Conservation (phyloP, 2,888 invertebrate genomes). For the Tubiluchus corallicola region DNA sequence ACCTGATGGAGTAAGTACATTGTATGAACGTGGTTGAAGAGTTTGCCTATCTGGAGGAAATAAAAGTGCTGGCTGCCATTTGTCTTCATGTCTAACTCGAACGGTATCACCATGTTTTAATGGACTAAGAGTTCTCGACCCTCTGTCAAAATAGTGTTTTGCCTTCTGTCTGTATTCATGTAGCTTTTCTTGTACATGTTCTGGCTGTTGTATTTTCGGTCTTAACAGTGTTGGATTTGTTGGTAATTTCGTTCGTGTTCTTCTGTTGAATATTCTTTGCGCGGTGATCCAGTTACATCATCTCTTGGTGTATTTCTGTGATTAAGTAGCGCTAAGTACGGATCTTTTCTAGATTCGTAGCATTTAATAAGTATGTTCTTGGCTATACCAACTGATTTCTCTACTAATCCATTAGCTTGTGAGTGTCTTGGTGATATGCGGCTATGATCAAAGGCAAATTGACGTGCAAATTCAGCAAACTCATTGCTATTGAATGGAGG, state of each 20-base stretch:
- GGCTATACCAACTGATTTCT: conserved; percentile 11
- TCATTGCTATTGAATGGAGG: conserved; percentile 11
- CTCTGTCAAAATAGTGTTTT: not conserved
- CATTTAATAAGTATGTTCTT: conserved; percentile 9
- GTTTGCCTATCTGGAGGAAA: not conserved
- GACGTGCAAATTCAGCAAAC: conserved; percentile 9
- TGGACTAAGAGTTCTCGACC: not conserved
- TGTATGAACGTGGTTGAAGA: not conserved
- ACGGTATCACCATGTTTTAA: not conserved
- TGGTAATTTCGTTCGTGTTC: not conserved
- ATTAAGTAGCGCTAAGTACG: conserved; percentile 10
- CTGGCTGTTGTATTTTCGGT: not conserved
- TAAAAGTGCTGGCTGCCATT: not conserved
- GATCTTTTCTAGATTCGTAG: conserved; percentile 4
- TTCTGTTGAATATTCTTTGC: not conserved
- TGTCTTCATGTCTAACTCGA: not conserved
- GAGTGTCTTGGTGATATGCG: conserved; percentile 8
- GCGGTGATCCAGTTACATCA: conserved; percentile 10
- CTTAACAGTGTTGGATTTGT: not conserved
- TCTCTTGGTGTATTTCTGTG: conserved; percentile 11
- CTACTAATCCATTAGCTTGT: conserved; percentile 12
- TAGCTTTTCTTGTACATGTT: not conserved
- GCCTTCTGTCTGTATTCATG: not conserved
- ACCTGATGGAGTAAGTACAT: not conserved
- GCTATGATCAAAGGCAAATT: conserved; percentile 8